Percentiles rank a stretch among this genome's conserved stretches.
These are phyloP conservation scores for Cerceris ruficornis DNA, from an alignment of 2,888 invertebrate species.

Conservation along the genomic window DNA sequence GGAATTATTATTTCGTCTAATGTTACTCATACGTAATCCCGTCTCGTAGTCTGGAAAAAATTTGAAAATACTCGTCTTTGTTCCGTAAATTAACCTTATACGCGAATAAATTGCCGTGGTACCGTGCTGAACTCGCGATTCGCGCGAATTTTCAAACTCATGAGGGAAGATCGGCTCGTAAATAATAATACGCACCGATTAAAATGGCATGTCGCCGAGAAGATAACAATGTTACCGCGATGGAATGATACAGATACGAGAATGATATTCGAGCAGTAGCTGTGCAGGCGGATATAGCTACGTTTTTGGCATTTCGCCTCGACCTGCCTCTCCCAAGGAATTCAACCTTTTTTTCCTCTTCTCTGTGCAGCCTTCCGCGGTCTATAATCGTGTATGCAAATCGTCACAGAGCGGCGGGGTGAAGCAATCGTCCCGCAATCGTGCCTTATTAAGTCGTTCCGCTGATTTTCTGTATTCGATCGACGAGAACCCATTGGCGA, in stretches of 20 bases:
- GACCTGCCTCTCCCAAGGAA: constrained; percentile 71
- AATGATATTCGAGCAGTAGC: constrained; percentile 40
- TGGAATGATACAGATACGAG: constrained; percentile 47
- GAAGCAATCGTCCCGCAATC: constrained; percentile 79
- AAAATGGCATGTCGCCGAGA: too few relatives aligned
- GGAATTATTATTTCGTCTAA: neutral
- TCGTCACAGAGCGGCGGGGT: constrained; percentile 75
- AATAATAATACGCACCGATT: too few relatives aligned
- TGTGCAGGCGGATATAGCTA: constrained; percentile 64
- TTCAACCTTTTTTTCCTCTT: constrained; percentile 66
- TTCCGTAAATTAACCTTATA: neutral
- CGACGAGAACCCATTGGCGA: constrained; percentile 70
- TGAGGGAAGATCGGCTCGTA: too few relatives aligned
- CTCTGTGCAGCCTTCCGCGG: constrained; percentile 64
- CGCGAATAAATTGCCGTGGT: neutral
- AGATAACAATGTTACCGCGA: neutral
- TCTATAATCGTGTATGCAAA: constrained; percentile 82
- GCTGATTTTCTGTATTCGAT: constrained; percentile 77
- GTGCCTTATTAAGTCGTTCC: constrained; percentile 81
- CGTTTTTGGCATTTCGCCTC: constrained; percentile 74
- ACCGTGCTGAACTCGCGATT: too few relatives aligned
- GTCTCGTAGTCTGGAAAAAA: neutral
- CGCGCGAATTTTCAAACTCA: too few relatives aligned
- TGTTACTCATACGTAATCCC: neutral
- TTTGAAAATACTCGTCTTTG: neutral